These are phyloP conservation scores for Leptarthrus brevirostris DNA, from an alignment of 2,888 invertebrate genomes.

Conservation along the genomic window DNA sequence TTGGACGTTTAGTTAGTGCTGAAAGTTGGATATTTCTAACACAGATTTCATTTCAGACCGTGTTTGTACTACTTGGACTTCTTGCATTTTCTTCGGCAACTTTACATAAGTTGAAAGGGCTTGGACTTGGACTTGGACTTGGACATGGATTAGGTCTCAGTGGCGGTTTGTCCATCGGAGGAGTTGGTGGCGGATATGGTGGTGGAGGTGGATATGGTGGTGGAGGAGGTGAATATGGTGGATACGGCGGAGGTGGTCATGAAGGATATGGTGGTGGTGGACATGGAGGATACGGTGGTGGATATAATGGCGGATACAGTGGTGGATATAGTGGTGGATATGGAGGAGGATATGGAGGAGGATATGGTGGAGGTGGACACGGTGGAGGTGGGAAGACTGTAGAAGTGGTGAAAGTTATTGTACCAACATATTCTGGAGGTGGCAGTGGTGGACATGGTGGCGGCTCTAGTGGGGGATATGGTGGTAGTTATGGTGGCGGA, in stretches of 20 bases:
- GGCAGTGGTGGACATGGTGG: slow-evolving; percentile 36
- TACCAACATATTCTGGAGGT: slow-evolving; percentile 11
- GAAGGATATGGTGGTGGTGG: slow-evolving; percentile 46
- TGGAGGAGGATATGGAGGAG: slow-evolving; percentile 45
- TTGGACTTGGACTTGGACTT: slow-evolving; percentile 18
- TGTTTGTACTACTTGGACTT: background rate
- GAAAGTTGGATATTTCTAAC: background rate
- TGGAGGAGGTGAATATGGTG: slow-evolving; percentile 26
- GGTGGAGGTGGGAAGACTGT: slow-evolving; percentile 38
- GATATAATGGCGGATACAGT: slow-evolving; percentile 48
- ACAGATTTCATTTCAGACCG: background rate
- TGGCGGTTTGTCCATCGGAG: slow-evolving; percentile 29
- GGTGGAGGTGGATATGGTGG: slow-evolving; percentile 39
- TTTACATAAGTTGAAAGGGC: slow-evolving; percentile 22
- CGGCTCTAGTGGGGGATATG: slow-evolving; percentile 41
- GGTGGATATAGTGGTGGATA: slow-evolving; percentile 46
- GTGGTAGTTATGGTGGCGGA: slow-evolving; percentile 42
- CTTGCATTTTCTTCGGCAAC: background rate
- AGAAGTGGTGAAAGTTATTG: background rate
- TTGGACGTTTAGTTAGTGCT: background rate
- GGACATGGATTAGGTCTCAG: slow-evolving; percentile 44
- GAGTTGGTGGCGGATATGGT: slow-evolving; percentile 8
- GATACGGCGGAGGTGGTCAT: slow-evolving; percentile 14
- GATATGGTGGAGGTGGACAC: slow-evolving; percentile 45
- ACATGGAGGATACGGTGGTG: slow-evolving; percentile 27